phyloP scores from a whole-genome alignment of 2,113 vertebrate genomes.

The Terrapene triunguis region DNA sequence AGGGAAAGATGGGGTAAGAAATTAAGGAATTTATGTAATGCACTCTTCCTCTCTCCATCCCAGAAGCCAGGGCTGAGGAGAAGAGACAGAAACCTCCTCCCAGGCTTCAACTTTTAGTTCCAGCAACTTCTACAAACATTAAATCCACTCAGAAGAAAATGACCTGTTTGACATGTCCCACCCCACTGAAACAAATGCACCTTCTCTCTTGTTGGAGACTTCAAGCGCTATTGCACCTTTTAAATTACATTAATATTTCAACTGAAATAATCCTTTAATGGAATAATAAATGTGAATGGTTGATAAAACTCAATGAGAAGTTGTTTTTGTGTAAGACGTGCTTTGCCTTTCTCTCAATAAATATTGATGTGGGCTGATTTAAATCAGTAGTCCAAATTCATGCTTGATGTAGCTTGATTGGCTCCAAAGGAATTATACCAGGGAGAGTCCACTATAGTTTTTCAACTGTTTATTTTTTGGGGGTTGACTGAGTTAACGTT shows the following conservation, averaged over 20 bases:
- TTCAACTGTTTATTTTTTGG: not conserved
- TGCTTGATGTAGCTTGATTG: constrained; percentile 11
- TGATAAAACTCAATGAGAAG: constrained; percentile 19
- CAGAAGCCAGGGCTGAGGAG: fast-evolving
- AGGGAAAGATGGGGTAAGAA: not conserved
- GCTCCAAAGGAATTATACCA: constrained; percentile 20
- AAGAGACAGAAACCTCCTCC: not conserved
- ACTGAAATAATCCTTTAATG: not conserved
- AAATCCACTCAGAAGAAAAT: not conserved
- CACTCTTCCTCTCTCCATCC: not conserved
- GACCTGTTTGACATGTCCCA: not conserved
- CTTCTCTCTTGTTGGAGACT: not conserved
- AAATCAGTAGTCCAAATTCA: constrained; percentile 12
- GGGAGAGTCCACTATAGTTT: constrained; percentile 26
- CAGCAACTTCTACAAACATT: not conserved
- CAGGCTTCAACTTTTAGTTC: not conserved
- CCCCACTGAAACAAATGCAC: not conserved
- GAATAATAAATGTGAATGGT: not conserved
- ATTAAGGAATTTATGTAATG: not conserved
- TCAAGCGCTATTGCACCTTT: not conserved
- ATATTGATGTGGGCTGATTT: constrained; percentile 21
- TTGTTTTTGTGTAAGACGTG: not conserved
- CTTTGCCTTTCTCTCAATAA: constrained; percentile 43
- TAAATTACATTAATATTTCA: not conserved
- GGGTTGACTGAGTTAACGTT: not conserved